Percentiles rank a stretch among this genome's conserved stretches.
phyloP scores from a whole-genome alignment of 2,888 invertebrate species.

The Stenodera caucasica region DNA sequence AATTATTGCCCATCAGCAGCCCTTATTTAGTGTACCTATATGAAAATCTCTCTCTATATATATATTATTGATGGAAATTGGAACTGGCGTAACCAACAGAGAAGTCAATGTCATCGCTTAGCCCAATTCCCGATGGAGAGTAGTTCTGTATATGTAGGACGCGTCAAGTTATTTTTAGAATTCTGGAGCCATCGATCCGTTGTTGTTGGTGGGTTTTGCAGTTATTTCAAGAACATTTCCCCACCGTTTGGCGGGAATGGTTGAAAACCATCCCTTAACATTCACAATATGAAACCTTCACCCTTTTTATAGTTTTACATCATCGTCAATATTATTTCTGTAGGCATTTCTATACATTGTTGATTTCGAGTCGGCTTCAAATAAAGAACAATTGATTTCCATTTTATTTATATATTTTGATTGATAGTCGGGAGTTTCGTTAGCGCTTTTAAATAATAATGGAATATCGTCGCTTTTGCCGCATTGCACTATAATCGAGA shows the following conservation, averaged over 20 bases:
- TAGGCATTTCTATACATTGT: background rate
- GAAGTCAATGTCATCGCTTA: constrained; percentile 49
- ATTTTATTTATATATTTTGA: too few relatives aligned
- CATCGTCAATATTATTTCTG: background rate
- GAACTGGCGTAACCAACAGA: constrained; percentile 7
- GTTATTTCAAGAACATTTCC: constrained; percentile 52
- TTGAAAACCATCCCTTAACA: too few relatives aligned
- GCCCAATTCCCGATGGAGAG: constrained; percentile 47
- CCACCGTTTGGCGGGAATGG: too few relatives aligned
- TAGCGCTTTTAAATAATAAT: background rate
- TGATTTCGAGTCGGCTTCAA: too few relatives aligned
- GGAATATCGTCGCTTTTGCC: background rate
- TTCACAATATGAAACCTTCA: background rate
- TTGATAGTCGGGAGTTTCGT: background rate
- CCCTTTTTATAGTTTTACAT: too few relatives aligned
- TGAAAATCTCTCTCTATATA: too few relatives aligned
- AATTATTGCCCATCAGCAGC: too few relatives aligned
- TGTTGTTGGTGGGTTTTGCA: constrained; percentile 48
- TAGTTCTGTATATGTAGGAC: constrained; percentile 47
- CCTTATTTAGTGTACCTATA: too few relatives aligned
- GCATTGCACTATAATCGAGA: background rate
- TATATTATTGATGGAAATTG: constrained; percentile 5
- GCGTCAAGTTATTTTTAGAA: constrained; percentile 54
- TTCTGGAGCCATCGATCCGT: constrained; percentile 53
- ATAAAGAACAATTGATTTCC: too few relatives aligned